Conservation (phyloP, 2,888 invertebrate genomes). For the Eustalomyia histrio region DNA sequence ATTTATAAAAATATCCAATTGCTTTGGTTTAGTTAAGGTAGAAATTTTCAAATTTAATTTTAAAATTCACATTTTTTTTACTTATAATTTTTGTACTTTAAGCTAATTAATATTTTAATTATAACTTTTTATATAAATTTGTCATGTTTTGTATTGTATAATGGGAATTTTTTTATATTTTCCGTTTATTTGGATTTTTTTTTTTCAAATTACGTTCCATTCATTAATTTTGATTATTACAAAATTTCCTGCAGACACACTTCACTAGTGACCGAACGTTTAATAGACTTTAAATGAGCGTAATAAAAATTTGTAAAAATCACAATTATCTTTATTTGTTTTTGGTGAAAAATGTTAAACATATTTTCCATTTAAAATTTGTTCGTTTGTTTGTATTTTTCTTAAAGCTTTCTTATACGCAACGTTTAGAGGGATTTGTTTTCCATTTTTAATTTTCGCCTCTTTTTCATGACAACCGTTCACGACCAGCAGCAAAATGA, state of each 20-base stretch:
- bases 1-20: constrained; percentile 17
- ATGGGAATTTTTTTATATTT: not conserved
- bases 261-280: constrained; percentile 60
- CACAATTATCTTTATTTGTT: constrained; percentile 33
- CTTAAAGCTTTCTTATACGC: not conserved
- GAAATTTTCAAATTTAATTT: constrained; percentile 11
- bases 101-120: not conserved
- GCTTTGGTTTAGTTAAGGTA: constrained; percentile 39
- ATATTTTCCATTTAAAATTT: not conserved
- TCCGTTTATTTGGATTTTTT: not conserved
- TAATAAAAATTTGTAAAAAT: constrained; percentile 32
- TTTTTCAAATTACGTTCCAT: constrained; percentile 53
- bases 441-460: constrained; percentile 2
- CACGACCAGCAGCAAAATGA: constrained; percentile 67
- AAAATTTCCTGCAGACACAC: constrained; percentile 62
- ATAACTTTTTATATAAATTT: constrained; percentile 1
- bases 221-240: constrained; percentile 63
- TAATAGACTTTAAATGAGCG: constrained; percentile 11
- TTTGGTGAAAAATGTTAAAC: not conserved
- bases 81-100: not conserved
- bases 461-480: constrained; percentile 60
- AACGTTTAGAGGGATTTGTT: not conserved
- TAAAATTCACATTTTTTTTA: constrained; percentile 37
- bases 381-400: constrained; percentile 6
- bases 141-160: not conserved